A percentile compares a stretch with the other conserved stretches of the same genome.
Conservation (phyloP, 1,140 invertebrate species). For the Lethocerus indicus region DNA sequence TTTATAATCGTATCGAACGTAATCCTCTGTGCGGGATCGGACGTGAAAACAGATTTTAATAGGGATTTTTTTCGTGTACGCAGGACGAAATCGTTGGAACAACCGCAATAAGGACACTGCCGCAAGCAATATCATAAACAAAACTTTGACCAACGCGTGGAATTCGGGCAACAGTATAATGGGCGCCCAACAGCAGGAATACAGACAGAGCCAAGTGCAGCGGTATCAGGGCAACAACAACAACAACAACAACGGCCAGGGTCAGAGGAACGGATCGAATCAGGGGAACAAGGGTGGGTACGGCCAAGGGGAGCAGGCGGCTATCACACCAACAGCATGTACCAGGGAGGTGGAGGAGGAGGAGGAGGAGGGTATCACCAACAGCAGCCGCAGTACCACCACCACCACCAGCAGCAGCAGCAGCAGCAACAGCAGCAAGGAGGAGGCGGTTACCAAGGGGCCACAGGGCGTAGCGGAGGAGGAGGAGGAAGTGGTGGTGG, state of each 20-base stretch:
- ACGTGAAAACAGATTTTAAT: no score
- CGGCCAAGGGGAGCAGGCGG: background rate
- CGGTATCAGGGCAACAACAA: constrained; percentile 23
- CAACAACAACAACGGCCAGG: constrained; percentile 8
- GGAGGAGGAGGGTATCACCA: constrained; percentile 6
- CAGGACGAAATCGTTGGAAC: constrained; percentile 16
- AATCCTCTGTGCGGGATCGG: no score
- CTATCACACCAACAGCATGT: background rate
- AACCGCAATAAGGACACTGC: constrained; percentile 3
- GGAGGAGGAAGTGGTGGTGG: constrained; percentile 20
- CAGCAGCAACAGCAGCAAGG: constrained; percentile 4
- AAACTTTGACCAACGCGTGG: background rate
- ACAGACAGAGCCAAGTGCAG: constrained; percentile 14
- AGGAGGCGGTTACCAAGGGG: constrained; percentile 14
- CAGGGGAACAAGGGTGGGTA: background rate
- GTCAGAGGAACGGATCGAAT: constrained; percentile 21
- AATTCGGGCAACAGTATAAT: constrained; percentile 14
- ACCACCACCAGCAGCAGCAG: constrained; percentile 16
- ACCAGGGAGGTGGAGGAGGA: constrained; percentile 9
- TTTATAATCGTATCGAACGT: no score
- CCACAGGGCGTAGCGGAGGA: no score
- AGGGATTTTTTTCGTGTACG: background rate
- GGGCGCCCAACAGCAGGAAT: constrained; percentile 12
- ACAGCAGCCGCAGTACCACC: background rate
- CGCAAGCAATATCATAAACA: background rate